These are phyloP conservation scores for Colossoma macropomum DNA, from an alignment of 2,113 vertebrate genomes.

Conservation along the genomic window DNA sequence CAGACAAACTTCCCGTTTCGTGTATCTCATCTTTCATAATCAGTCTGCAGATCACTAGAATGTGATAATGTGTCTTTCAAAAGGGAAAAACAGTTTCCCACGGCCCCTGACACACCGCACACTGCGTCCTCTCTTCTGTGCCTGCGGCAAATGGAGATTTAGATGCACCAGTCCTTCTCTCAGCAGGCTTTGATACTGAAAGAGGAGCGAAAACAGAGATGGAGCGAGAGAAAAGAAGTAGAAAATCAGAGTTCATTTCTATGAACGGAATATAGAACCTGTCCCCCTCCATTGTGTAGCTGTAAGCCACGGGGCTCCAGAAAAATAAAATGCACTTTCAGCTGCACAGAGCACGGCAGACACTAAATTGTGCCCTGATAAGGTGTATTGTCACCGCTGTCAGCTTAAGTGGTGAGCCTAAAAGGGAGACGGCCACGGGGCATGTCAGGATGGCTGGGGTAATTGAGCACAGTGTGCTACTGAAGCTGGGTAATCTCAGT, in stretches of 20 bases:
- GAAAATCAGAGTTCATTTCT: constrained; percentile 33
- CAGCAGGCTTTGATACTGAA: constrained; percentile 32
- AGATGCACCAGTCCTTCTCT: constrained; percentile 28
- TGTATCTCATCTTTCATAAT: constrained; percentile 29
- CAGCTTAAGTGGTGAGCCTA: constrained; percentile 36
- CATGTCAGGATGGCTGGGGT: constrained; percentile 4
- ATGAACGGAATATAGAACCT: constrained; percentile 19
- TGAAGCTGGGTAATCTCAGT: constrained; percentile 24
- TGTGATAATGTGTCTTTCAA: constrained; percentile 17
- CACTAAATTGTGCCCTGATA: neutral
- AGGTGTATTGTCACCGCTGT: constrained; percentile 20
- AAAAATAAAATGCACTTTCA: neutral
- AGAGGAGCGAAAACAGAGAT: neutral
- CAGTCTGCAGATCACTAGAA: constrained; percentile 37
- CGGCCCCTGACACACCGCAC: neutral
- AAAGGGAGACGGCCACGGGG: constrained; percentile 10
- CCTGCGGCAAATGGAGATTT: constrained; percentile 22
- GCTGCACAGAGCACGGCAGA: neutral
- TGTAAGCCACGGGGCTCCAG: neutral
- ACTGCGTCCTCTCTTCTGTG: constrained; percentile 5
- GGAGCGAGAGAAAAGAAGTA: constrained; percentile 25
- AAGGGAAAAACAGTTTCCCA: neutral
- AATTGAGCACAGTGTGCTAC: constrained; percentile 5
- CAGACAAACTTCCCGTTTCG: constrained; percentile 15
- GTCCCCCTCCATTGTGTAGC: neutral